Base-by-base conservation (phyloP, 2,797 vertebrate species). In the Molossus molossus region DNA sequence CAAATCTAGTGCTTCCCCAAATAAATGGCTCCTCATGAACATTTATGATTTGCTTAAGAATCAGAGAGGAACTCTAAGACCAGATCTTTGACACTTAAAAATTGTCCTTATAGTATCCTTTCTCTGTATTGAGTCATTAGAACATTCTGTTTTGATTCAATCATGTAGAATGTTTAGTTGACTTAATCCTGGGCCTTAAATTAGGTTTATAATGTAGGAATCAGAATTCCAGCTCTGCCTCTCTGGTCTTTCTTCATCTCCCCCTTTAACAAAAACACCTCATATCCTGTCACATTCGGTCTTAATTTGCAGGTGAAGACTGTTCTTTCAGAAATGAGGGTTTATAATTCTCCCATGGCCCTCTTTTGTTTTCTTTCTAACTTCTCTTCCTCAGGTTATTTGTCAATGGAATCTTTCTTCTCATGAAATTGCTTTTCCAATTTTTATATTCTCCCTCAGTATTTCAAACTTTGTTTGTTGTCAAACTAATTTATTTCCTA, bases 1-100 rank as follows among this genome's bases (percentile, higher is more conserved):
- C 6, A 77, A 33, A 62, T 84, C 4, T 85, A 50, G 6, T 62
- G 27, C 37, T 93, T 64, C n/a, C 9, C 21, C 6, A 37, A 53
- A 18, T 69, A 48, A 40, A 60, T 48, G 27, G 2, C 4, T 48
- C 4, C 15, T 81, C 23, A 40, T 33, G 87, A 48, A 5, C 25
- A 20, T 69, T 86, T 29, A 23, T 81, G 9, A 6, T 90, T 93
- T 91, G 23, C 69, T 72, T 87, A 84, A 90, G 93, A 93, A 83
- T 69, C 12, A 53, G 58, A 82, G 14, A 64, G 7, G 20, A 73
- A 70, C 77, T 92, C 21, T 73, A 91, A 76, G 55, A 72, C 15
- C 27, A 84, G 37, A 62, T 80, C 13, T 55, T 57, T 80, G 37
- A 15, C 23, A 73, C 80, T 80, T 65, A 82, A 57, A 55, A 37